Evolutionary conservation across 2,113 vertebrate genomes (phyloP).

Genomic region (Tursiops truncatus): DNA sequence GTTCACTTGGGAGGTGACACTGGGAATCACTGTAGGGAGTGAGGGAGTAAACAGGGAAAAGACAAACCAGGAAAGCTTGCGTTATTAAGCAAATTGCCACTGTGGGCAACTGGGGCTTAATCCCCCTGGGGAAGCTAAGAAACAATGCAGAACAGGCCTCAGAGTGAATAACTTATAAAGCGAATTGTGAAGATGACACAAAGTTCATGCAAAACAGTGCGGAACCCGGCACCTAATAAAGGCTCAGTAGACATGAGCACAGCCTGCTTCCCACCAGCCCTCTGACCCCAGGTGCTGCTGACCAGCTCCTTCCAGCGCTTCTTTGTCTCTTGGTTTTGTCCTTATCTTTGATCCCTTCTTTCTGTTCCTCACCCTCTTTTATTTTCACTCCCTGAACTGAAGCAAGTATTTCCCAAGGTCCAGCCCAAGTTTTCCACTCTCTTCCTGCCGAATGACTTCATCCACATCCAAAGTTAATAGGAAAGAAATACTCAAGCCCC

Average conservation of each 20-base stretch:
- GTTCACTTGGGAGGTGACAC: neutral
- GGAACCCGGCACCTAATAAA: neutral
- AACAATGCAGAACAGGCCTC: neutral
- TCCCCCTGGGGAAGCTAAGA: neutral
- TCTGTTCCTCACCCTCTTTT: neutral
- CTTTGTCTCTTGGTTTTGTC: neutral
- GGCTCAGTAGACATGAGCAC: neutral
- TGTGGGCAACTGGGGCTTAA: neutral
- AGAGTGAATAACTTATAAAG: constrained; percentile 5
- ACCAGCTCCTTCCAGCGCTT: neutral
- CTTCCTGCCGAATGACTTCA: neutral
- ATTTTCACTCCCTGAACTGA: constrained; percentile 10
- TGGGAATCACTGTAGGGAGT: neutral
- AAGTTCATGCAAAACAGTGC: neutral
- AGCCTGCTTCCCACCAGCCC: neutral
- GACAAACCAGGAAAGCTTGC: neutral
- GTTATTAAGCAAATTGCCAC: neutral
- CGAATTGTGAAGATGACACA: constrained; percentile 11
- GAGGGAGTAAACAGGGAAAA: neutral
- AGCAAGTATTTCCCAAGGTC: neutral
- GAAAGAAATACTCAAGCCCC: neutral
- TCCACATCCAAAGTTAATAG: neutral
- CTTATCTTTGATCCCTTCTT: neutral
- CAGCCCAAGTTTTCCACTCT: neutral
- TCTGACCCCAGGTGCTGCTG: neutral